Evolutionary conservation across 2,113 vertebrate species (phyloP).

Genomic region (Micronisus gabar): DNA sequence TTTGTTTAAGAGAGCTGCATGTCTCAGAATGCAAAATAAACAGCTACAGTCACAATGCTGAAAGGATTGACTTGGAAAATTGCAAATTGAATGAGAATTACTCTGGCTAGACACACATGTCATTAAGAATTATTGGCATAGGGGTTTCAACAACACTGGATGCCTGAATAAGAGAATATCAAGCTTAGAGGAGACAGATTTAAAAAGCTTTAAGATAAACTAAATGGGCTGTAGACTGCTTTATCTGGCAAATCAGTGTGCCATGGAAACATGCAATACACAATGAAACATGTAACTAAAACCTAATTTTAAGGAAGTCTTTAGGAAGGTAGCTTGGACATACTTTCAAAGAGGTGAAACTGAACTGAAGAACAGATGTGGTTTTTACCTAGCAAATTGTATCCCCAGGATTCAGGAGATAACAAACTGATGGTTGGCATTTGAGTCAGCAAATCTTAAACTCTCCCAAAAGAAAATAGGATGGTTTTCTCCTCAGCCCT

Average conservation of each 20-base stretch:
- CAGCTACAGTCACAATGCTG: constrained; percentile 43
- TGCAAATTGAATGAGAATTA: constrained; percentile 66
- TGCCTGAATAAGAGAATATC: constrained; percentile 56
- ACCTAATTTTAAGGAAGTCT: constrained; percentile 26
- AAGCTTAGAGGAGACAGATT: constrained; percentile 45
- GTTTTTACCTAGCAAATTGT: neutral
- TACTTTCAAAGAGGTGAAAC: constrained; percentile 9
- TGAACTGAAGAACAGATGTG: constrained; percentile 33
- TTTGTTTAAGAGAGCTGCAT: constrained; percentile 27
- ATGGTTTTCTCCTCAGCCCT: neutral
- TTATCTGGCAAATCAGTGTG: constrained; percentile 43
- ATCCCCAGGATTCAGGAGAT: neutral
- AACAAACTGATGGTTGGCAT: neutral
- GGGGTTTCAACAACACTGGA: constrained; percentile 31
- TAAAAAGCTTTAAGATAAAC: constrained; percentile 62
- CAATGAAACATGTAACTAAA: constrained; percentile 56
- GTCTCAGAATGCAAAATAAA: constrained; percentile 58
- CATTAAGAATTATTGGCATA: constrained; percentile 66
- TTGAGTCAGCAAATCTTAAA: constrained; percentile 11
- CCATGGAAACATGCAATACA: constrained; percentile 47
- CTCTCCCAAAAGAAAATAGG: neutral
- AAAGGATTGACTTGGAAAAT: constrained; percentile 65
- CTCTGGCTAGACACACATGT: constrained; percentile 65
- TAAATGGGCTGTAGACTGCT: constrained; percentile 55
- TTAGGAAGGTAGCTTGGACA: constrained; percentile 31